Evolutionary conservation across 2,113 vertebrate genomes (phyloP).

Genomic region (Hiodon alosoides): DNA sequence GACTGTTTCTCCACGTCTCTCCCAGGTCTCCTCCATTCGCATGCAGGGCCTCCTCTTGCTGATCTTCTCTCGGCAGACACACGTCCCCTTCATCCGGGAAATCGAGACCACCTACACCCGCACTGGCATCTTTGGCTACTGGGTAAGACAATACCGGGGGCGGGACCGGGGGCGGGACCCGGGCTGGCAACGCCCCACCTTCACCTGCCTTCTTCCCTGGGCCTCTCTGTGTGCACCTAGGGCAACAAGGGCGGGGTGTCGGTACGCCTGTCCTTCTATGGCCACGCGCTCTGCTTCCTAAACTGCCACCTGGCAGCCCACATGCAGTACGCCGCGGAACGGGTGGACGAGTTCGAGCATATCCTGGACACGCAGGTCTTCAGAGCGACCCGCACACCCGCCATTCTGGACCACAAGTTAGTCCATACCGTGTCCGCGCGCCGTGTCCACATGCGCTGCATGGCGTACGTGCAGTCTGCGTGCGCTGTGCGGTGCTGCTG

Average conservation of each 20-base stretch:
- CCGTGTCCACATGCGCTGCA: too few relatives aligned
- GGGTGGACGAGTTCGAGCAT: conserved; percentile 81
- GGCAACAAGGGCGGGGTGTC: conserved; percentile 93
- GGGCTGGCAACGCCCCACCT: not conserved
- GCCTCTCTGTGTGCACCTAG: conserved; percentile 50
- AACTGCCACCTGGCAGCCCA: conserved; percentile 94
- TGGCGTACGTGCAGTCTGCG: too few relatives aligned
- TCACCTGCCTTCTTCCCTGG: not conserved
- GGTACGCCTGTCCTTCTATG: conserved; percentile 77
- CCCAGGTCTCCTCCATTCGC: conserved; percentile 79
- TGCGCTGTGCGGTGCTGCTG: not conserved
- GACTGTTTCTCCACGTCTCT: not conserved
- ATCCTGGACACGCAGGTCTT: conserved; percentile 81
- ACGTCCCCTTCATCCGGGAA: conserved; percentile 79
- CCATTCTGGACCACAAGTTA: conserved; percentile 82
- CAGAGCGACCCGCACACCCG: conserved; percentile 55
- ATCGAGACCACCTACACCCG: conserved; percentile 77
- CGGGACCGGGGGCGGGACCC: not conserved
- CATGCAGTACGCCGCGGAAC: conserved; percentile 74
- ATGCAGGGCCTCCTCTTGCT: conserved; percentile 91
- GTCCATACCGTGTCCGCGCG: conserved; percentile 18
- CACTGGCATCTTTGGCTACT: conserved; percentile 86
- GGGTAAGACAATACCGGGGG: conserved; percentile 69
- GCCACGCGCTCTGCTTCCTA: conserved; percentile 81
- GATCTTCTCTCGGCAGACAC: conserved; percentile 74